Evolutionary conservation across 2,113 vertebrate species (phyloP), one percentile per base, ranked within the genome.

Genomic region (Leptobrachium ailaonicum): DNA sequence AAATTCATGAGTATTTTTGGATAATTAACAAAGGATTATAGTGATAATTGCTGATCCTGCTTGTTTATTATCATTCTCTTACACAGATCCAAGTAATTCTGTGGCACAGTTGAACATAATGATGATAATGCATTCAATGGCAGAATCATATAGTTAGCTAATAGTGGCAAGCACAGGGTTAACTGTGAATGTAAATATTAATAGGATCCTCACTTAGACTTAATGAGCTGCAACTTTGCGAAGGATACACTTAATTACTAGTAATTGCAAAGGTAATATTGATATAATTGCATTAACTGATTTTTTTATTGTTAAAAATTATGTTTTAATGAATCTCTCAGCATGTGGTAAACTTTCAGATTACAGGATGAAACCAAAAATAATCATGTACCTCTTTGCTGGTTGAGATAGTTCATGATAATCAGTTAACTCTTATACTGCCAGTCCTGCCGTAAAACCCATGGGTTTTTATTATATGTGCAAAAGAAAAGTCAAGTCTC

Each of bases 241-340:
- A 74, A 74, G 43, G 53, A 68, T 71, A 80, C 71, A 60, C 78
- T 71, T 68, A 80, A 80, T 80, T 80, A 73, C 62, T 71, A 80
- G 69, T 80, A 80, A 80, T 80, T 80, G 78, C 66, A 73, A 80
- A 80, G 78, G 78, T 80, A 80, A 80, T 80, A 80, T 80, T 80
- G 73, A 67, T 80, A 74, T 80, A 80, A 80, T 80, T 80, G 78
- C 71, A 74, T 80, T 58, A 80, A 74, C 41, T 6, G 70, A 79
- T 73, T 79, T 79, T 60, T 58, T 60, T 60, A 13, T 60, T 73
- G 77, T 73, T 79, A 79, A 79, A 79, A 79, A 79, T 79, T 73
- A 79, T 72, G 50, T 68, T 73, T 80, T 80, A 80, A 80, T 80
- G 78, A 47, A 62, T 80, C 32, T 71, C 78, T 45, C 78, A 74